These are phyloP conservation scores for Rhinogobio ventralis DNA, from an alignment of 2,797 vertebrate genomes.

Conservation along the genomic window DNA sequence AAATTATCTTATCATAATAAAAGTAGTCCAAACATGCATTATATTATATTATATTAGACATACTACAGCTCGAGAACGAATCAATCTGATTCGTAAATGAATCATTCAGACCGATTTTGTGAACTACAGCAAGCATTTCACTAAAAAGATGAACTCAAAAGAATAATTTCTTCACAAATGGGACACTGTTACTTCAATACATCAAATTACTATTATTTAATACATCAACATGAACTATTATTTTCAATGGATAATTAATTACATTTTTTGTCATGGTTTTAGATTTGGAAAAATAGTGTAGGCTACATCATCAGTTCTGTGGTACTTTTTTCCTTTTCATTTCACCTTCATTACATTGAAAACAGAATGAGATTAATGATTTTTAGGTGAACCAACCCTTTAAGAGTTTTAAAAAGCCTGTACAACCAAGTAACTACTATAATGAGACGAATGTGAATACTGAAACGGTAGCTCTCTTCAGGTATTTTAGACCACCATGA, in stretches of 20 bases:
- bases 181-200: not conserved
- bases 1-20: not conserved
- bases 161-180: not conserved
- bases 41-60: not conserved
- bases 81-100: not conserved
- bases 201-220: not conserved
- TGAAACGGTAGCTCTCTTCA: not conserved
- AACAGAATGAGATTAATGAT: not conserved
- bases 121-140: not conserved
- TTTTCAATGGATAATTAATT: not conserved
- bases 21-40: not conserved
- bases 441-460: not conserved
- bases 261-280: not conserved
- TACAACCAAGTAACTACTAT: too few species aligned
- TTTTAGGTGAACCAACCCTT: not conserved
- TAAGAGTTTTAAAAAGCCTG: not conserved
- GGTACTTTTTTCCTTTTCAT: not conserved
- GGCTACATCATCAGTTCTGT: not conserved
- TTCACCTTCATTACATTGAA: not conserved
- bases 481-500: not conserved
- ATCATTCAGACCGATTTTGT: not conserved
- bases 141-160: not conserved
- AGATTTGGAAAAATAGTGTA: not conserved
- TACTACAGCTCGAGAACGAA: not conserved
- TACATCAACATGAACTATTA: not conserved